A percentile compares a stretch with the other conserved stretches of the same genome.
Evolutionary conservation across 1,140 invertebrate genomes (phyloP).

Genomic region (Eulimnadia texana): DNA sequence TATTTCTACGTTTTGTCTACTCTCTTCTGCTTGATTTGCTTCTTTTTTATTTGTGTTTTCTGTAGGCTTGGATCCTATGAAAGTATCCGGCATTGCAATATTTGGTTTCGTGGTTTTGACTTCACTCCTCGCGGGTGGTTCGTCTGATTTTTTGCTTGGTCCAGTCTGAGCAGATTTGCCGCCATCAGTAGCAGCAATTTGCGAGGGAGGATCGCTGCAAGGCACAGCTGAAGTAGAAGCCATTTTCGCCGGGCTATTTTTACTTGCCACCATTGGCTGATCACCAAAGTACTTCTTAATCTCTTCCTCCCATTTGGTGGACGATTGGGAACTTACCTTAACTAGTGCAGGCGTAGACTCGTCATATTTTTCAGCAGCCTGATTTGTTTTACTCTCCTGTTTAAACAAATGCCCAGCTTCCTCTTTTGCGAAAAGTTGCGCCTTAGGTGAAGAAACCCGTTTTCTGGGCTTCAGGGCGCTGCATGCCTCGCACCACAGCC

Average conservation of each 20-base stretch:
- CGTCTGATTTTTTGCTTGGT: neutral
- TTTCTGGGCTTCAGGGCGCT: slow-evolving; percentile 9
- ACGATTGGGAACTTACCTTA: neutral
- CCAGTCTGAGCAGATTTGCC: slow-evolving; percentile 14
- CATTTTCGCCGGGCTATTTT: neutral
- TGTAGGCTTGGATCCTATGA: slow-evolving; percentile 19
- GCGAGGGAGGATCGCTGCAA: neutral
- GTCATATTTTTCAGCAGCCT: neutral
- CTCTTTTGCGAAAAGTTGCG: neutral
- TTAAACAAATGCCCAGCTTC: neutral
- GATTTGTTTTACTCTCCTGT: too few relatives aligned
- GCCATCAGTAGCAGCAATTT: neutral
- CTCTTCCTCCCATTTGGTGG: slow-evolving; percentile 10
- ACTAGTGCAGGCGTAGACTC: neutral
- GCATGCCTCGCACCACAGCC: slow-evolving; percentile 14
- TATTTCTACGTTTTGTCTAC: neutral
- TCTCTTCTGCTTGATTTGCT: slow-evolving; percentile 8
- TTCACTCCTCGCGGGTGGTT: neutral
- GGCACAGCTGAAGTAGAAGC: slow-evolving; percentile 1
- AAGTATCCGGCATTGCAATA: slow-evolving; percentile 16
- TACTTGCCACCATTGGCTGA: neutral
- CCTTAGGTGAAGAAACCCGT: too few relatives aligned
- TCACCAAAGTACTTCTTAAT: slow-evolving; percentile 15
- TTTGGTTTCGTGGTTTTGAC: neutral
- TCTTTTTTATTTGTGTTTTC: slow-evolving; percentile 14